Evolutionary conservation across 2,113 vertebrate genomes (phyloP).

Genomic region (Stictonetta naevosa): DNA sequence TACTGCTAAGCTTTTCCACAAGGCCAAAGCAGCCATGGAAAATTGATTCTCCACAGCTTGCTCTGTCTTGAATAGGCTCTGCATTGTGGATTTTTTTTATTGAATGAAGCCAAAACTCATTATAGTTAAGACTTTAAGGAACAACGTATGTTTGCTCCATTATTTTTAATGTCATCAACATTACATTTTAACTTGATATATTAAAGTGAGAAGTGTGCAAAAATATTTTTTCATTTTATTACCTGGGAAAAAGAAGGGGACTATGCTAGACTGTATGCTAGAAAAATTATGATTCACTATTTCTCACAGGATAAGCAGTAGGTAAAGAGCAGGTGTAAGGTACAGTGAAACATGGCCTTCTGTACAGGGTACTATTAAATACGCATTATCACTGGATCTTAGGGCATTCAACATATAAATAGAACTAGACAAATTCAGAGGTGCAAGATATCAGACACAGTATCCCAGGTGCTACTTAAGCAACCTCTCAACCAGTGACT

Average conservation of each 20-base stretch:
- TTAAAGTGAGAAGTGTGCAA: background rate
- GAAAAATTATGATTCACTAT: background rate
- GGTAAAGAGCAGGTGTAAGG: background rate
- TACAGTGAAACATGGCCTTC: background rate
- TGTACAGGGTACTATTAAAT: background rate
- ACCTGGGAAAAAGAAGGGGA: background rate
- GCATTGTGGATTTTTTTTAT: background rate
- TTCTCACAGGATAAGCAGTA: background rate
- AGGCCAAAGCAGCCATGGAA: slow-evolving; percentile 31
- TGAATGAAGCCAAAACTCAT: slow-evolving; percentile 41
- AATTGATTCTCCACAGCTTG: slow-evolving; percentile 45
- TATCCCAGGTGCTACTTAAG: background rate
- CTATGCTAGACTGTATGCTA: background rate
- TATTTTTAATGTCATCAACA: slow-evolving; percentile 48
- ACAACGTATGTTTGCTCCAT: background rate
- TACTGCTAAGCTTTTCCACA: slow-evolving; percentile 8
- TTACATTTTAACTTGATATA: slow-evolving; percentile 5
- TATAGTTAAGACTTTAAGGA: slow-evolving; percentile 15
- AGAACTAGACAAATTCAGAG: background rate
- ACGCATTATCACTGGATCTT: background rate
- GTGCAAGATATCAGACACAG: background rate
- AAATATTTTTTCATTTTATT: background rate
- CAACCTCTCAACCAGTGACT: background rate
- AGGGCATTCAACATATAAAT: background rate
- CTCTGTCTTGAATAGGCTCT: background rate